phyloP scores from a whole-genome alignment of 2,113 vertebrate genomes.

The Erythrocebus patas region DNA sequence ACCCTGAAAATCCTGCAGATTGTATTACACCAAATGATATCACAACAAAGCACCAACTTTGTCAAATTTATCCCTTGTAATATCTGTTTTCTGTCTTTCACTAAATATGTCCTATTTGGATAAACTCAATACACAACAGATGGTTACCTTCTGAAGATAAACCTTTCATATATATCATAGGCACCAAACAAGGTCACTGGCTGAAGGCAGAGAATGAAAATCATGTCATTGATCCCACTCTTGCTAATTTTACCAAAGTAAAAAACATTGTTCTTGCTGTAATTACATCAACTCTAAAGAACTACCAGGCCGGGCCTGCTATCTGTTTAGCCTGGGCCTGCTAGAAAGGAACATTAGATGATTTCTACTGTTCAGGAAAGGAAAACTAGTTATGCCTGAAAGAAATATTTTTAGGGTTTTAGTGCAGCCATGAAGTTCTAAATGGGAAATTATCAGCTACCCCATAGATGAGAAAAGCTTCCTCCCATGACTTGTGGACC shows the following conservation, averaged over 20 bases:
- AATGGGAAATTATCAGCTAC: not conserved
- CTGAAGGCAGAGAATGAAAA: not conserved
- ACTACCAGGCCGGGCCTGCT: not conserved
- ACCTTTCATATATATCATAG: not conserved
- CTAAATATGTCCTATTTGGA: not conserved
- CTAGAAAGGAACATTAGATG: not conserved
- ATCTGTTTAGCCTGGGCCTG: not conserved
- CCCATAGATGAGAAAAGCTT: not conserved
- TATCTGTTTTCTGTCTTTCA: not conserved
- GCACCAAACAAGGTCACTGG: not conserved
- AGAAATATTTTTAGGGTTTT: not conserved
- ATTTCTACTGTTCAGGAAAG: not conserved
- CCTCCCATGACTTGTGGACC: not conserved
- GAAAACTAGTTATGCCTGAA: not conserved
- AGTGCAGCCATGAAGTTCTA: not conserved
- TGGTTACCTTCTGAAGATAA: not conserved
- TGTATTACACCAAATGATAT: not conserved
- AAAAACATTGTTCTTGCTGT: not conserved
- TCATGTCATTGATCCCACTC: not conserved
- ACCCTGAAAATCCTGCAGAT: not conserved
- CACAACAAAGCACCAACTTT: not conserved
- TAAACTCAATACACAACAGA: not conserved
- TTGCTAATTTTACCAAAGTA: not conserved
- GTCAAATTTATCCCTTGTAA: not conserved
- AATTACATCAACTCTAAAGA: not conserved